Conservation (phyloP, 1,140 invertebrate species). For the Dufourea novaeangliae region DNA sequence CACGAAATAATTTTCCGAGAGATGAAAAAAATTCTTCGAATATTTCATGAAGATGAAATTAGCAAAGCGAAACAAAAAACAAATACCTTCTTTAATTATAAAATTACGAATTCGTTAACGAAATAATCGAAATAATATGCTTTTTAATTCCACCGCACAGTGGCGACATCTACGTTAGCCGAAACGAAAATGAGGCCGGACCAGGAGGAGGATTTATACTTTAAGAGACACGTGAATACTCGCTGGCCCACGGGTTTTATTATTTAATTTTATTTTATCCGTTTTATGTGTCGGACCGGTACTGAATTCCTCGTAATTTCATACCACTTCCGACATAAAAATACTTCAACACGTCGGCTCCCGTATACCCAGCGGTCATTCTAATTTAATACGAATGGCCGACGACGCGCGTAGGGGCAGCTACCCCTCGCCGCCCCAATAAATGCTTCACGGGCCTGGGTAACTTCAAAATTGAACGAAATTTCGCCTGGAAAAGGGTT, state of each 20-base stretch:
- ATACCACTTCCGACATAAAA: constrained; percentile 4
- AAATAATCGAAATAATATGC: too few species aligned
- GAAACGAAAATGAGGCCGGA: background rate
- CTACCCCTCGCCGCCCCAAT: background rate
- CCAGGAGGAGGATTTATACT: background rate
- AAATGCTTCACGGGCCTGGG: background rate
- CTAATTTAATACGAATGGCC: constrained; percentile 12
- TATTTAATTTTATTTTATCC: background rate
- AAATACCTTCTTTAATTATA: too few species aligned
- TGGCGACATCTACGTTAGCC: background rate
- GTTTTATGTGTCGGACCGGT: background rate
- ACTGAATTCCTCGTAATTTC: background rate
- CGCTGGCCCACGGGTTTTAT: background rate
- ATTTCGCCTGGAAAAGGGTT: background rate
- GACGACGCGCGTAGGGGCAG: too few species aligned
- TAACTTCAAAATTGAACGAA: constrained; percentile 7
- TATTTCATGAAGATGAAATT: too few species aligned
- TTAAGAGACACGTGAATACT: background rate
- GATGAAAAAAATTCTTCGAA: too few species aligned
- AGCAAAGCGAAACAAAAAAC: too few species aligned
- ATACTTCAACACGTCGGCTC: background rate
- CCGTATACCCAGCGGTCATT: background rate
- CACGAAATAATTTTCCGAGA: background rate
- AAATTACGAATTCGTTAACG: too few species aligned
- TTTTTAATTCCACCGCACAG: background rate